Percentiles rank a stretch among this genome's conserved stretches.
Evolutionary conservation across 2,888 invertebrate genomes (phyloP).

Genomic region (Endomychus coccineus): DNA sequence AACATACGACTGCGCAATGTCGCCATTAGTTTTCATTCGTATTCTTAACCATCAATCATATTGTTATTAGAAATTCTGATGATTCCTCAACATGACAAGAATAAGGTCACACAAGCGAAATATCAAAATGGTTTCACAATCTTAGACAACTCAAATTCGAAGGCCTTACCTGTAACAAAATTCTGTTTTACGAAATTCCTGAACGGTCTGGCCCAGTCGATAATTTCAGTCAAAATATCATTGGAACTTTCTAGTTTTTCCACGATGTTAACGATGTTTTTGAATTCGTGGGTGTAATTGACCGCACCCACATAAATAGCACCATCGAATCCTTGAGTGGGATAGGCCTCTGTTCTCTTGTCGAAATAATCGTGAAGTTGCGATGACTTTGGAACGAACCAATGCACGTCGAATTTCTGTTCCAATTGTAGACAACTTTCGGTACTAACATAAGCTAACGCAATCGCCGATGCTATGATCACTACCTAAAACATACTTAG

Average conservation of each 20-base stretch:
- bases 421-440: constrained; percentile 57
- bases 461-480: constrained; percentile 53
- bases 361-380: constrained; percentile 53
- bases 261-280: constrained; percentile 50
- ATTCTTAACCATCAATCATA: too few relatives aligned
- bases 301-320: constrained; percentile 60
- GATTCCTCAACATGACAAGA: too few relatives aligned
- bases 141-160: too few relatives aligned
- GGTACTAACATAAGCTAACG: constrained; percentile 54
- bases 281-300: constrained; percentile 57
- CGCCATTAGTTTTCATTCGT: too few relatives aligned
- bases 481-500: constrained; percentile 43
- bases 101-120: too few relatives aligned
- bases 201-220: constrained; percentile 61
- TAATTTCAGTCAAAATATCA: constrained; percentile 49
- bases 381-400: constrained; percentile 62
- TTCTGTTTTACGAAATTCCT: constrained; percentile 53
- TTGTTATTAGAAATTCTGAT: too few relatives aligned
- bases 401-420: constrained; percentile 71
- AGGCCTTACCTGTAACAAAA: constrained; percentile 47
- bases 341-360: constrained; percentile 54
- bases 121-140: too few relatives aligned
- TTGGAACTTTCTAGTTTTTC: constrained; percentile 47
- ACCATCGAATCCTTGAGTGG: constrained; percentile 56
- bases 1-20: too few relatives aligned